Evolutionary conservation across 2,888 invertebrate species (phyloP).

Genomic region (Blastobasis lacticolella): DNA sequence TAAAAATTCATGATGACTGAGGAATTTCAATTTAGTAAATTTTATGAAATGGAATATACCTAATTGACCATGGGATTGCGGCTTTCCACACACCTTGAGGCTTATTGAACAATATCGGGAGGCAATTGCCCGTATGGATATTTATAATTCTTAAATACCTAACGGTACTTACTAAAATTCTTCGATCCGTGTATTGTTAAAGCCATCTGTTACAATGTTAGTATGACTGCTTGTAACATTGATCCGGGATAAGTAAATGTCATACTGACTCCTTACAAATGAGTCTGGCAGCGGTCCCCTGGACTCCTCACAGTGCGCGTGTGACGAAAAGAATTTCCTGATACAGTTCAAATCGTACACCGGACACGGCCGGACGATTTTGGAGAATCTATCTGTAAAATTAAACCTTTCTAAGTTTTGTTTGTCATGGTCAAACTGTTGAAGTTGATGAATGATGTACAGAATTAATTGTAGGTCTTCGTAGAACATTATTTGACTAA

Average conservation of each 20-base stretch:
- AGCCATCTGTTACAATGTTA: constrained; percentile 13
- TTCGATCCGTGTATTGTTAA: constrained; percentile 18
- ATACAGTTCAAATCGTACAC: constrained; percentile 6
- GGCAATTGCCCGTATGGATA: neutral
- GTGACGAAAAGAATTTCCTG: neutral
- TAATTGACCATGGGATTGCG: neutral
- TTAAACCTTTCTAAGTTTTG: neutral
- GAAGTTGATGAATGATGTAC: neutral
- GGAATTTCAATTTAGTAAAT: no score
- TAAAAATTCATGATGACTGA: no score
- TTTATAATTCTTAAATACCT: neutral
- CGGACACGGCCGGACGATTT: constrained; percentile 15
- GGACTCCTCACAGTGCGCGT: constrained; percentile 1
- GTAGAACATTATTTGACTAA: no score
- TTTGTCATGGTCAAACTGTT: neutral
- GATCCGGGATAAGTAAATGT: neutral
- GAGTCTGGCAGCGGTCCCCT: constrained; percentile 8
- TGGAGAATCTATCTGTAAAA: constrained; percentile 2
- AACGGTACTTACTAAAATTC: constrained; percentile 11
- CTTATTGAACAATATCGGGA: no score
- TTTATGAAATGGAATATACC: neutral
- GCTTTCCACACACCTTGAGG: no score
- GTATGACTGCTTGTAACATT: constrained; percentile 10
- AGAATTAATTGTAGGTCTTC: no score
- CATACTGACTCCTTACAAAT: neutral